These are phyloP conservation scores for Champsocephalus esox DNA, from an alignment of 2,797 vertebrate species.

Conservation along the genomic window DNA sequence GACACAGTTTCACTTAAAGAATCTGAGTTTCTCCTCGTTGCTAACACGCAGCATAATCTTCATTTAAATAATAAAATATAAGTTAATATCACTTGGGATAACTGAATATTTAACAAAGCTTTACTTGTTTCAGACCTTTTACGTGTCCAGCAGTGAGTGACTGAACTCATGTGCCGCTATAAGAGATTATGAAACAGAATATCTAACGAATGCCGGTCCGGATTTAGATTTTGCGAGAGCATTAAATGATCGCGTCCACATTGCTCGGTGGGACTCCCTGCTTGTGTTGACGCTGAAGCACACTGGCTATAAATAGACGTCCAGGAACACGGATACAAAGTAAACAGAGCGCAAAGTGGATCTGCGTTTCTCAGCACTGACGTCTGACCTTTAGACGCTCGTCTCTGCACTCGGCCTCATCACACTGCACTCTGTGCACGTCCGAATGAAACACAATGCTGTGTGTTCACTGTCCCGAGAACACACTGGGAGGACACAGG, in stretches of 20 bases:
- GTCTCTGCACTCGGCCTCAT: slow-evolving; percentile 18
- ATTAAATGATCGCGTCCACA: slow-evolving; percentile 20
- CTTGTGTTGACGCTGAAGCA: slow-evolving; percentile 40
- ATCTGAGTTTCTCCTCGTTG: too few relatives aligned
- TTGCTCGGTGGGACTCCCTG: slow-evolving; percentile 25
- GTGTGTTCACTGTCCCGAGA: slow-evolving; percentile 33
- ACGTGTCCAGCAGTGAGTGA: not conserved
- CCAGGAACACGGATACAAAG: slow-evolving; percentile 73
- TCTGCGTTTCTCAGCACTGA: slow-evolving; percentile 38
- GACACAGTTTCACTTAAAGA: too few relatives aligned
- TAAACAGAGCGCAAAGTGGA: slow-evolving; percentile 65
- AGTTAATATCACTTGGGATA: too few relatives aligned
- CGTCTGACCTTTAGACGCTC: slow-evolving; percentile 63
- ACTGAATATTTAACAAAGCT: too few relatives aligned
- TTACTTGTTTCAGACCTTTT: not conserved
- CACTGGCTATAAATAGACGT: slow-evolving; percentile 73
- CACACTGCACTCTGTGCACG: slow-evolving; percentile 27
- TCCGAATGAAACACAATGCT: slow-evolving; percentile 43
- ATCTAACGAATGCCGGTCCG: not conserved
- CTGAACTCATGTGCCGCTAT: not conserved
- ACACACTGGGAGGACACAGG: slow-evolving; percentile 16
- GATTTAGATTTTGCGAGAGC: not conserved
- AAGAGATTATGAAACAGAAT: not conserved
- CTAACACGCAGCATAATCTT: too few relatives aligned
- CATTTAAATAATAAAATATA: too few relatives aligned